phyloP scores from a whole-genome alignment of 2,888 invertebrate species.

The Cryptocephalus primarius region DNA sequence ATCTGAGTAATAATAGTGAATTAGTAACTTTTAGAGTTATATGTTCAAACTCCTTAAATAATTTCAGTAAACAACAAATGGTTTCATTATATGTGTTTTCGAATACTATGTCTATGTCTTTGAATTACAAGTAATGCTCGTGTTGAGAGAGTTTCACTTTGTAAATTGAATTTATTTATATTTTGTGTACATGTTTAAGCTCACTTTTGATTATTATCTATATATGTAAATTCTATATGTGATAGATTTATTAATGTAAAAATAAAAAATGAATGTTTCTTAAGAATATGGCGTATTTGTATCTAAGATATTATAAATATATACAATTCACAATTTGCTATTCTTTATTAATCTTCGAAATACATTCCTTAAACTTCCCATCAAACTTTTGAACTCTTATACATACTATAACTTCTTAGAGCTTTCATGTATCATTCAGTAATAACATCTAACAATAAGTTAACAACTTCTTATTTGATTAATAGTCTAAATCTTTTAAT shows the following conservation, averaged over 20 bases:
- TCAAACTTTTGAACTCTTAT: no score
- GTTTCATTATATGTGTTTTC: not conserved
- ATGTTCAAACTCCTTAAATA: no score
- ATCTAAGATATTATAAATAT: conserved; percentile 26
- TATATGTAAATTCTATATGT: conserved; percentile 27
- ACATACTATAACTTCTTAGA: no score
- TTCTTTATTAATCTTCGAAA: not conserved
- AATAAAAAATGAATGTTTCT: conserved; percentile 28
- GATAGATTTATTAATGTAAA: conserved; percentile 29
- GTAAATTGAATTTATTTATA: conserved; percentile 14
- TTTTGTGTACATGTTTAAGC: conserved; percentile 14
- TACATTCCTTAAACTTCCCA: no score
- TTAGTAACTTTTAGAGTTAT: no score
- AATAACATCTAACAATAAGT: no score
- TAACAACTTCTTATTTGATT: no score
- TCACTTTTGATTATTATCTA: conserved; percentile 20
- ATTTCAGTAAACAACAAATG: no score
- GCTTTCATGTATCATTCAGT: no score
- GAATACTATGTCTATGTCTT: not conserved
- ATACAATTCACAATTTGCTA: conserved; percentile 11
- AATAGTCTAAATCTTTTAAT: no score
- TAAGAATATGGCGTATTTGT: conserved; percentile 26
- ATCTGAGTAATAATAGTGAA: no score
- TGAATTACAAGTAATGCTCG: not conserved
- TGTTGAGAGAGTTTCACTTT: conserved; percentile 11